These are phyloP conservation scores for Myathropa florea DNA, from an alignment of 2,888 invertebrate species.

Conservation along the genomic window DNA sequence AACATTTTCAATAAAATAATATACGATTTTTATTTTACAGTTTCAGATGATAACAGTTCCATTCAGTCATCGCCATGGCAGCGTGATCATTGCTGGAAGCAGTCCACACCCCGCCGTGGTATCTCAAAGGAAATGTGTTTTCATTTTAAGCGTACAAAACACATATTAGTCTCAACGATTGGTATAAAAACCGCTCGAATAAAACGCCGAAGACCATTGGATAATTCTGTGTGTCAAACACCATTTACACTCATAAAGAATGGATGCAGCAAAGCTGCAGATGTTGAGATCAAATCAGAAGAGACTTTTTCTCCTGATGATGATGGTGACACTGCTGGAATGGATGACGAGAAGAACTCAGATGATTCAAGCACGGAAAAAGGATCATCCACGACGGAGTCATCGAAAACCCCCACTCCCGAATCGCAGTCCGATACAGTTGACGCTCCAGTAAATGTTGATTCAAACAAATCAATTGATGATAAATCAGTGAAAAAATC, in stretches of 20 bases:
- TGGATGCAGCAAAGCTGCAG: constrained; percentile 58
- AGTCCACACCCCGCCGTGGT: constrained; percentile 87
- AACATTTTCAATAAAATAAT: background rate
- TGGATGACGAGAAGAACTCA: constrained; percentile 57
- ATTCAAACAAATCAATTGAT: constrained; percentile 24
- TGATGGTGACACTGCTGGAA: constrained; percentile 37
- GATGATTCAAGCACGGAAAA: constrained; percentile 62
- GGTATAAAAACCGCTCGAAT: constrained; percentile 76
- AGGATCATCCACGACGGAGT: constrained; percentile 42
- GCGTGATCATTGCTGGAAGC: constrained; percentile 94
- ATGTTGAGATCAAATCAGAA: constrained; percentile 52
- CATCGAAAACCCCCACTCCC: constrained; percentile 55
- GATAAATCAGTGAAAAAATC: constrained; percentile 56
- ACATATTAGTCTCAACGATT: constrained; percentile 73
- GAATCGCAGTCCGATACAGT: constrained; percentile 51
- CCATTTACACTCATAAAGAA: constrained; percentile 68
- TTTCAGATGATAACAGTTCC: constrained; percentile 94
- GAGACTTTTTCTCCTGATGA: constrained; percentile 35
- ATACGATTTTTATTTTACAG: constrained; percentile 77
- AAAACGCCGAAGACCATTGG: constrained; percentile 87
- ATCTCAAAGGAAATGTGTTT: constrained; percentile 88
- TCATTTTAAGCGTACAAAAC: constrained; percentile 79
- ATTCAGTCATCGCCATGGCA: constrained; percentile 95
- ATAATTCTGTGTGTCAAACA: constrained; percentile 77
- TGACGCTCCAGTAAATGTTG: constrained; percentile 35